Evolutionary conservation across 2,797 vertebrate genomes (phyloP).

Genomic region (Syngnathus rostellatus): DNA sequence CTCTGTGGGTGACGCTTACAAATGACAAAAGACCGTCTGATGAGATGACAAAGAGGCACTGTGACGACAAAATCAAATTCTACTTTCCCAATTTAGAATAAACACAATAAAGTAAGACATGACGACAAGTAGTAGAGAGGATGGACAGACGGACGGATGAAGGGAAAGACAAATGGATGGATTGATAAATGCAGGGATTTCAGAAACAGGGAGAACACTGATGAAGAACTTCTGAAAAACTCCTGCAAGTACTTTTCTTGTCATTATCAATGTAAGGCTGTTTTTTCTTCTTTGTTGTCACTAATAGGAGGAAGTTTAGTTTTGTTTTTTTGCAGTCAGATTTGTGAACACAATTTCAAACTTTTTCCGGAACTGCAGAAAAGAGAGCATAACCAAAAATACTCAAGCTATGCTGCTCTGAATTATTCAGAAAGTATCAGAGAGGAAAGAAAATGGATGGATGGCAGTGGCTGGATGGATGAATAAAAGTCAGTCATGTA

Average conservation of each 20-base stretch:
- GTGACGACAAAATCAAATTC: background rate
- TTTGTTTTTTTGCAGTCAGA: background rate
- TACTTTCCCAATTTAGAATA: background rate
- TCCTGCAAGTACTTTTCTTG: conserved; percentile 6
- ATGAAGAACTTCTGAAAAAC: conserved; percentile 11
- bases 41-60: background rate
- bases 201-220: background rate
- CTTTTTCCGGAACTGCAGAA: conserved; percentile 29
- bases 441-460: conserved; percentile 31
- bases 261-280: background rate
- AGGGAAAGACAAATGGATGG: background rate
- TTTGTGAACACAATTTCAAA: background rate
- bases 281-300: conserved; percentile 17
- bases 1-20: background rate
- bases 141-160: background rate
- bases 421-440: conserved; percentile 43
- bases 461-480: conserved; percentile 21
- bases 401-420: conserved; percentile 34
- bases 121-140: background rate
- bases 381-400: conserved; percentile 50
- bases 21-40: background rate
- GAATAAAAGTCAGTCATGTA: conserved; percentile 13
- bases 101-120: background rate
- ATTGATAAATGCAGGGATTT: conserved; percentile 2
- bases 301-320: background rate